phyloP scores from a whole-genome alignment of 92 coral and sea anemone genomes.

The Porites evermanni region DNA sequence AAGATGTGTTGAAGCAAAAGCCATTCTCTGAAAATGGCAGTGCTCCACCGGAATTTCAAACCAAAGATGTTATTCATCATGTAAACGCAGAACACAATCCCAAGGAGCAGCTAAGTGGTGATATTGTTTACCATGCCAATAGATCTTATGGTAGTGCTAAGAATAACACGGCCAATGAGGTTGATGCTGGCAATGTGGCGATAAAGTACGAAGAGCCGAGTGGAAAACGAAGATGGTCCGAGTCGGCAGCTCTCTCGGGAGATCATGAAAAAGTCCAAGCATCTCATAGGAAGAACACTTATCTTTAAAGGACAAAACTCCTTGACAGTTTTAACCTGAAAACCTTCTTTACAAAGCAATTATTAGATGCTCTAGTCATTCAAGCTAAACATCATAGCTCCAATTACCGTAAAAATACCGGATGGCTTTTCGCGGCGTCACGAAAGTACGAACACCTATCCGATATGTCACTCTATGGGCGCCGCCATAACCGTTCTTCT shows the following conservation, averaged over 20 bases:
- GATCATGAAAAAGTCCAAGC: not conserved
- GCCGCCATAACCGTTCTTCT: too few relatives aligned
- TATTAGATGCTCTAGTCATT: not conserved
- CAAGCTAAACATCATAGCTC: not conserved
- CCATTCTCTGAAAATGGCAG: not conserved
- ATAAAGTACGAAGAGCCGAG: not conserved
- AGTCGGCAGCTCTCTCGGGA: slow-evolving; percentile 4
- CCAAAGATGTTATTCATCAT: slow-evolving; percentile 3
- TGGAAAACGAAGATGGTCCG: slow-evolving; percentile 33
- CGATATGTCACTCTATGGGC: too few relatives aligned
- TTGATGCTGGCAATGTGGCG: slow-evolving; percentile 7
- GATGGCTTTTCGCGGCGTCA: too few relatives aligned
- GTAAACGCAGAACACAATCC: slow-evolving; percentile 8
- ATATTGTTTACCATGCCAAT: slow-evolving; percentile 29
- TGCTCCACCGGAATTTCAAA: not conserved
- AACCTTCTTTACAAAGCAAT: not conserved
- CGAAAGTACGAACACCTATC: too few relatives aligned
- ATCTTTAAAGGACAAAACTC: slow-evolving; percentile 13
- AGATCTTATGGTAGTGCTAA: not conserved
- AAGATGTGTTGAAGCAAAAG: slow-evolving; percentile 32
- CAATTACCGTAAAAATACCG: too few relatives aligned
- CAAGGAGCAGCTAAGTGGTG: not conserved
- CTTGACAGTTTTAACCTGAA: not conserved
- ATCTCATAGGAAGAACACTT: slow-evolving; percentile 34
- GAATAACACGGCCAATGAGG: slow-evolving; percentile 7